Evolutionary conservation across 2,113 vertebrate species (phyloP).

Genomic region (Prolemur simus): DNA sequence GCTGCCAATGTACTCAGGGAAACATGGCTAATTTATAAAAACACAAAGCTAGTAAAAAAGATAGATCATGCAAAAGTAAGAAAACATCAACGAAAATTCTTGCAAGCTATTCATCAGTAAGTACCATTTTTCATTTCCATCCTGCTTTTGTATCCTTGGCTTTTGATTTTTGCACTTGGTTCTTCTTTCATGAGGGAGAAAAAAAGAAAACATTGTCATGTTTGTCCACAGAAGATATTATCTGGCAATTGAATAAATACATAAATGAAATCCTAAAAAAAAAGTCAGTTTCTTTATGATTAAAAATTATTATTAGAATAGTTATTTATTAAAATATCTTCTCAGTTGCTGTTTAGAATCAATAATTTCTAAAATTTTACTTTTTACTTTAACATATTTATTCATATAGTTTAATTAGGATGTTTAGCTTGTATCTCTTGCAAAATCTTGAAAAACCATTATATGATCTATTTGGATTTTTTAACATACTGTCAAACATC

Average conservation of each 20-base stretch:
- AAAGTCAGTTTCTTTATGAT: constrained; percentile 14
- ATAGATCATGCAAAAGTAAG: constrained; percentile 99
- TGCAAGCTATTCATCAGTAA: constrained; percentile 99
- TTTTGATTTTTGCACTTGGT: background rate
- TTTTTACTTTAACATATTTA: background rate
- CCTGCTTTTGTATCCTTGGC: background rate
- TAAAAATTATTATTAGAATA: constrained; percentile 39
- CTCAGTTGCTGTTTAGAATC: constrained; percentile 23
- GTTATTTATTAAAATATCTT: constrained; percentile 15
- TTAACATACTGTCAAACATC: background rate
- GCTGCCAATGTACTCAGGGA: constrained; percentile 99
- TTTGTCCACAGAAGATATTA: background rate
- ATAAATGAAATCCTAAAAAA: constrained; percentile 29
- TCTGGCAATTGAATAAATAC: constrained; percentile 16
- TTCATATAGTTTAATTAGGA: background rate
- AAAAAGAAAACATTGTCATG: background rate
- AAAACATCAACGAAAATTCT: constrained; percentile 99
- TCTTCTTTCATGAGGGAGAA: background rate
- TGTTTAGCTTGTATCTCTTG: background rate
- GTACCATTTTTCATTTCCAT: constrained; percentile 82
- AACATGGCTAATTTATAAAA: constrained; percentile 99
- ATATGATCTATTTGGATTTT: background rate
- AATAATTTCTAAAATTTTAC: background rate
- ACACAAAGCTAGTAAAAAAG: constrained; percentile 98
- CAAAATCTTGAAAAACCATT: background rate